Base-by-base conservation (phyloP, 1,140 invertebrate species). In the Triops longicaudatus region DNA sequence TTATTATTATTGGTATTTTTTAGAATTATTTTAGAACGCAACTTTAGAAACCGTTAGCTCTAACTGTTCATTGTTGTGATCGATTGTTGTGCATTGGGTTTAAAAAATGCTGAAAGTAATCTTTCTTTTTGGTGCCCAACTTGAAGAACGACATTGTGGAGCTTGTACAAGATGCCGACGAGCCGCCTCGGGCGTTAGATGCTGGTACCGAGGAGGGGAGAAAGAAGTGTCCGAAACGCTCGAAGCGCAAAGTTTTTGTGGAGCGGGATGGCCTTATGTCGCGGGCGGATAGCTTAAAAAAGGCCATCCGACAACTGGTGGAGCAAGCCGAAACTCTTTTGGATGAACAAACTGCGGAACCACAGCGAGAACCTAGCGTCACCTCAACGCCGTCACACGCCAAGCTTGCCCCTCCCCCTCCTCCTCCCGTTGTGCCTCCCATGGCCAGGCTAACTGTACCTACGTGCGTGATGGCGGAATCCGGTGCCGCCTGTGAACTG, bases 201-300 rank as follows among this genome's bases (percentile, higher is more conserved):
- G 31, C 31, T 7, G 31, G 31, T 37, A 37, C 31, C 31, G 31
- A 37, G 31, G 31, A 37, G 2, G 31, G 2, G 31, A 37, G 31
- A 37, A 2, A 3, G 17, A 63, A 63, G 3, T 7, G n/a, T 63
- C 22, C 50, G 50, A 22, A 63, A 63, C 14, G 50, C 14, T 6
- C 3, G 14, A 63, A 63, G 7, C 50, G 43, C 43, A 73, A 27
- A 28, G 74, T 75, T 17, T 82, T 83, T 76, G 79, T 83, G 75
- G 82, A 84, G 77, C 81, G 84, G 77, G 87, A 88, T 79, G 84
- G 86, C 27, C 81, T 88, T 7, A 88, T 89, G 87, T 87, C 85
- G 22, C 80, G 88, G 77, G 88, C 87, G 88, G 88, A 96, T 82
- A 97, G 94, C 85, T 88, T 97, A 78, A 96, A 96, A 81, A 90